phyloP scores from a whole-genome alignment of 2,113 vertebrate species.

The Alligator sinensis region DNA sequence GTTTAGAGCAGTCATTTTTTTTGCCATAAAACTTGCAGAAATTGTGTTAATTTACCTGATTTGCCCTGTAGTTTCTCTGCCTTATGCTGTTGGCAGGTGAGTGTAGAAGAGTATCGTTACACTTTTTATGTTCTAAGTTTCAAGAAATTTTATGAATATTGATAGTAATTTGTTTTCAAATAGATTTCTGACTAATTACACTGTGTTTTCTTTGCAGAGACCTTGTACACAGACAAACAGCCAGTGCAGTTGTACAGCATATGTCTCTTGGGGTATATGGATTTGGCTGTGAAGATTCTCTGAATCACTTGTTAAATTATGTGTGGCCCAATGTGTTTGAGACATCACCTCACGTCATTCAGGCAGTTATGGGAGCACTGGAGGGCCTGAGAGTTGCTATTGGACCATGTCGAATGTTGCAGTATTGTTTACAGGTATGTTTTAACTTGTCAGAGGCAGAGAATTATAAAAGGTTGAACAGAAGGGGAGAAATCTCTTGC shows the following conservation, averaged over 20 bases:
- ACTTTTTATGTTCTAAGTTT: neutral
- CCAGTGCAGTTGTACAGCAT: constrained; percentile 97
- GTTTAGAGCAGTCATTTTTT: neutral
- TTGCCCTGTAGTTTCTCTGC: neutral
- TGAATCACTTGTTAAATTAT: constrained; percentile 97
- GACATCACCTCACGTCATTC: constrained; percentile 97
- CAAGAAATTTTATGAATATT: neutral
- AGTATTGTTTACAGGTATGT: constrained; percentile 96
- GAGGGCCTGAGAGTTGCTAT: constrained; percentile 96
- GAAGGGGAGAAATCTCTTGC: neutral
- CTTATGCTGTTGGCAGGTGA: neutral
- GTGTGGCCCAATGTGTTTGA: constrained; percentile 99
- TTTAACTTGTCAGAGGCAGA: accelerated
- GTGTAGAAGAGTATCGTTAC: neutral
- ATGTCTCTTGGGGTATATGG: constrained; percentile 98
- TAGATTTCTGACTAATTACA: neutral
- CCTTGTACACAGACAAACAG: constrained; percentile 96
- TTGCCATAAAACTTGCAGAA: neutral
- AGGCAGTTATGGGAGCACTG: constrained; percentile 98
- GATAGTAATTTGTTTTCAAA: accelerated
- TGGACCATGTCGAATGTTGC: constrained; percentile 97
- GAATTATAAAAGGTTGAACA: neutral
- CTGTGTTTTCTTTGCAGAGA: constrained; percentile 81
- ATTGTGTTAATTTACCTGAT: neutral
- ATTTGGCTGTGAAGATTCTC: constrained; percentile 96